Percentiles rank a stretch among this genome's conserved stretches.
Conservation (phyloP, 2,113 vertebrate species). For the Macquaria ambigua region DNA sequence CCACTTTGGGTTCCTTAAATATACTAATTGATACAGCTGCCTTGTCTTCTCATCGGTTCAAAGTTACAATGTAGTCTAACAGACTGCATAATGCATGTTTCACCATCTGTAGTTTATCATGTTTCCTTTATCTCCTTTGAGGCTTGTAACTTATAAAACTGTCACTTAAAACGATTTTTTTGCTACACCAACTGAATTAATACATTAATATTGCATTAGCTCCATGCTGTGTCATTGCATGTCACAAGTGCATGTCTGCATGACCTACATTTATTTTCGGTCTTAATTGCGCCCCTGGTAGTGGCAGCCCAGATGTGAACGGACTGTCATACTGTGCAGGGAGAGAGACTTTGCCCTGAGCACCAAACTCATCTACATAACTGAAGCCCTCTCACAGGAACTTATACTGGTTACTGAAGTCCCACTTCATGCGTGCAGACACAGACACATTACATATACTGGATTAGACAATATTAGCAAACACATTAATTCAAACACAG, state of each 20-base stretch:
- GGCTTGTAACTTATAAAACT: constrained; percentile 16
- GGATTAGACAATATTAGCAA: not conserved
- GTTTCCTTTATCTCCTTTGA: constrained; percentile 18
- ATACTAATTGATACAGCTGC: not conserved
- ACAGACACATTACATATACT: not conserved
- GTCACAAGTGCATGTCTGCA: constrained; percentile 52
- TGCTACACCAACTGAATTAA: constrained; percentile 34
- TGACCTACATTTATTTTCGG: constrained; percentile 71
- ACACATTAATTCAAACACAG: not conserved
- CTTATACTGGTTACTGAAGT: constrained; percentile 2
- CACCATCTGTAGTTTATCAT: constrained; percentile 18
- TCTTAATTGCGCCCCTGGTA: constrained; percentile 68
- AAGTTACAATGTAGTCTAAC: not conserved
- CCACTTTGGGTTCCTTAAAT: not conserved
- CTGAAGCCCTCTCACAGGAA: constrained; percentile 27
- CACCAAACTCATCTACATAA: constrained; percentile 40
- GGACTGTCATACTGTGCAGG: constrained; percentile 55
- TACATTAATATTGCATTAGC: constrained; percentile 44
- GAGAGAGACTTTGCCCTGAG: constrained; percentile 54
- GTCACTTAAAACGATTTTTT: constrained; percentile 30
- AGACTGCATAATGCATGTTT: constrained; percentile 2
- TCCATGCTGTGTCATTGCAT: constrained; percentile 51
- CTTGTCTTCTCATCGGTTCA: not conserved
- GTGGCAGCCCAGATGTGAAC: constrained; percentile 71
- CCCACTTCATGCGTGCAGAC: constrained; percentile 18